Base-by-base conservation (phyloP, 2,113 vertebrate species). In the Lepisosteus oculatus region DNA sequence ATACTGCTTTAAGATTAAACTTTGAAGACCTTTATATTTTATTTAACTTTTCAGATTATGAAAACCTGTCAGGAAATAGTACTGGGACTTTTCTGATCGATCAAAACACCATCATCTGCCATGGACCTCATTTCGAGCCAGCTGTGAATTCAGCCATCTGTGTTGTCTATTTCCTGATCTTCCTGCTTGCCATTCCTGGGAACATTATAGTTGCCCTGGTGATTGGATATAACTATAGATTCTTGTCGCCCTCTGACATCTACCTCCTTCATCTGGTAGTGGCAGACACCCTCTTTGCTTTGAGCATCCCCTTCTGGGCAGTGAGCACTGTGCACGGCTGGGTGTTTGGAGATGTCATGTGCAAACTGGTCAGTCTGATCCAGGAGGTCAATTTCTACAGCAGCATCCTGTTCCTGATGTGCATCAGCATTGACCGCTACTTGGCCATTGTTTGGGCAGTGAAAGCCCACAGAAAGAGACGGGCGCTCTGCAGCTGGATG, bases 401-500 rank as follows among this genome's bases (percentile, higher is more conserved):
- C 80, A 89, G 90, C 79, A 86, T 91, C 68, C 78, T 92, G 69
- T 89, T 92, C 57, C 77, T 91, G 70, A 83, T 82, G 3, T 91
- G 88, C 0, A 92, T 92, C 5, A 91, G 91, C 66, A 13, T 89
- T 0, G 89, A 92, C 8, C 87, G 90, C 2, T 91, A 87, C 42
- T 74, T 87, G 0, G 84, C 80, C 55, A 88, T 92, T 0, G 88
- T 90, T 59, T 81, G 4, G 0, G 75, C 89, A 43, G 69, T 65
- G 0, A 76, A 77, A 17, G 63, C 62, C 0, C 12, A 67, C 3
- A 54, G 15, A 41, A 54, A 66, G 0, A 71, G 77, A 0, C 68
- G 72, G 17, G 70, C 29, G 61, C 59, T 12, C 55, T 75, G 79
- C 74, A 86, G 81, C 73, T 44, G 72, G 70, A 0, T 77, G 3